Percentiles rank a stretch among this genome's conserved stretches.
These are phyloP conservation scores for Sterrhoptilus dennistouni DNA, from an alignment of 2,113 vertebrate species.

Conservation along the genomic window DNA sequence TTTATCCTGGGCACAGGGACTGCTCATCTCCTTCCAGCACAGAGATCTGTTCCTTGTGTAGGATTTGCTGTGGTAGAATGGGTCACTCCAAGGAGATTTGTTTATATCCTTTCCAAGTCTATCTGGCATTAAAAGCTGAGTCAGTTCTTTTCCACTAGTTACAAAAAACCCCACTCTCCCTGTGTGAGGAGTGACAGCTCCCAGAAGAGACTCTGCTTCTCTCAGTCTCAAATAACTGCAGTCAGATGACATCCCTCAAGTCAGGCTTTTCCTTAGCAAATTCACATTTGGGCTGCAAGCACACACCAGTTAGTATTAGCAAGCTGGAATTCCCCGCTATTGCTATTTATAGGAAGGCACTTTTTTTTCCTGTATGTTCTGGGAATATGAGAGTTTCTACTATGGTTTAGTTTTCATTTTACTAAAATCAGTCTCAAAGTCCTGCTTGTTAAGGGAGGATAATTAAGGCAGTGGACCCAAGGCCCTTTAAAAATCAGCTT, in stretches of 20 bases:
- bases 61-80: background rate
- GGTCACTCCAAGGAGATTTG: background rate
- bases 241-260: background rate
- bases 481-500: background rate
- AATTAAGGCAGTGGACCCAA: background rate
- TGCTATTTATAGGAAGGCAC: background rate
- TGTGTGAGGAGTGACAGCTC: background rate
- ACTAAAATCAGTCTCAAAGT: background rate
- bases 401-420: background rate
- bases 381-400: background rate
- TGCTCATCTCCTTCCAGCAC: background rate
- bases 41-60: background rate
- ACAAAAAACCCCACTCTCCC: accelerated
- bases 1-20: background rate
- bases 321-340: background rate
- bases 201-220: background rate
- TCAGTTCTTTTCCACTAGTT: background rate
- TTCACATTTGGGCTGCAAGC: background rate
- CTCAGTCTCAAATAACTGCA: background rate
- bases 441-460: background rate
- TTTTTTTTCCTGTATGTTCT: background rate
- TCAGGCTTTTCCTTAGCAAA: background rate
- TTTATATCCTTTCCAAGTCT: background rate
- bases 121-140: background rate
- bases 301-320: background rate